Evolutionary conservation across 2,797 vertebrate species (phyloP), one percentile per base, ranked within the genome.

Genomic region (Cirrhinus molitorella): DNA sequence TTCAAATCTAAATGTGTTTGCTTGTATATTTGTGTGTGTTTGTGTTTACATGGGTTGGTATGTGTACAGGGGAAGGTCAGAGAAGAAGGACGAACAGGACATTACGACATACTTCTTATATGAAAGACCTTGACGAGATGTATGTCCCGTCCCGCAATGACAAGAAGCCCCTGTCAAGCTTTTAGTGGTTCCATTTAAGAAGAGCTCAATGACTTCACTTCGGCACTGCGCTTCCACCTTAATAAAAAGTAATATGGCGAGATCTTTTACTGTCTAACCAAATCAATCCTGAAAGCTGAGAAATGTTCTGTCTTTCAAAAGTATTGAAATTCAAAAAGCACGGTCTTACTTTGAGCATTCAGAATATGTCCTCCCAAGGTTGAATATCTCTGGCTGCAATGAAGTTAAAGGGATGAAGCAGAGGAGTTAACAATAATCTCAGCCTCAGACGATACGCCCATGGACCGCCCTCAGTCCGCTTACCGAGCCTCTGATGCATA

Each of bases 181-280:
- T 83, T 78, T 70, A 83, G 74, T 68, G 45, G 14, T 78, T 83
- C 66, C 74, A 78, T 78, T 83, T 77, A 78, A 78, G 40, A 61
- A 68, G 65, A 83, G 21, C 73, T 78, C 65, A 78, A 82, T 83
- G 72, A 83, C 63, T 76, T 80, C 12, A 12, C 57, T 59, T 59
- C 65, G 57, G 40, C 25, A 28, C 49, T 28, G 31, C 19, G 21
- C 71, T 77, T 83, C 59, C 51, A 40, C 55, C 25, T 70, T 63
- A 40, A 83, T 71, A 76, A 76, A 83, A 75, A 49, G 14, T 23
- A 37, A 59, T 78, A 83, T 31, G 34, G 34, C 1, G 11, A 55
- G 71, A 67, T 76, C 7, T 76, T 76, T 77, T 55, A 59, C 19
- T 10, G 40, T 77, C 73, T 25, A 45, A 25, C 40, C 40, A 71